A percentile compares a stretch with the other conserved stretches of the same genome.
Conservation (phyloP, 2,888 invertebrate genomes). For the Sturmia bella region DNA sequence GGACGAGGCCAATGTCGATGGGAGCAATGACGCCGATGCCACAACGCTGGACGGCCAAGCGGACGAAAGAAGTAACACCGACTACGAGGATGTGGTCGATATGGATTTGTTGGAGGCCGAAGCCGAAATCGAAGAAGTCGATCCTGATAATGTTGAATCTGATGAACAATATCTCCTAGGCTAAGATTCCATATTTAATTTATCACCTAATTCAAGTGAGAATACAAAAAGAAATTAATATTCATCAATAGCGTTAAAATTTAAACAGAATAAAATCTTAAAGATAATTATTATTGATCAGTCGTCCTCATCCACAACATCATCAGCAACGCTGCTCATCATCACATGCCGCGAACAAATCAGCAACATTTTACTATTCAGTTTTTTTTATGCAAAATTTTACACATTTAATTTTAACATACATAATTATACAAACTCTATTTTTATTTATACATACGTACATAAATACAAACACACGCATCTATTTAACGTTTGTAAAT, state of each 20-base stretch:
- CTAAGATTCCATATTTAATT: conserved; percentile 40
- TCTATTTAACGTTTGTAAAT: conserved; percentile 28
- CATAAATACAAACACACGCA: conserved; percentile 22
- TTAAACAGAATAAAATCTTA: background rate
- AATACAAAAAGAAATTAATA: conserved; percentile 6
- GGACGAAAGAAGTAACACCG: conserved; percentile 33
- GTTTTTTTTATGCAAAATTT: conserved; percentile 11
- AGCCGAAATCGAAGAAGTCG: conserved; percentile 66
- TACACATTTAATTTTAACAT: conserved; percentile 17
- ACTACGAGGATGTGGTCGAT: conserved; percentile 53
- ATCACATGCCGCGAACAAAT: background rate
- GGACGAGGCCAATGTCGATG: conserved; percentile 45
- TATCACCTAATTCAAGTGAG: conserved; percentile 5
- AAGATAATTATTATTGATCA: no score
- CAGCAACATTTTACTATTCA: background rate
- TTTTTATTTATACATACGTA: conserved; percentile 18
- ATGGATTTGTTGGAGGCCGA: conserved; percentile 64
- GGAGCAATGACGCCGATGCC: conserved; percentile 25
- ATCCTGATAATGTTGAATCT: conserved; percentile 67
- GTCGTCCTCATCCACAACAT: no score
- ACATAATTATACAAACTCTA: conserved; percentile 26
- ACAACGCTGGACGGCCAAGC: conserved; percentile 31
- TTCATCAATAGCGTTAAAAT: background rate
- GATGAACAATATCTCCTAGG: conserved; percentile 71
- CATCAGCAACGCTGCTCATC: no score